Conservation (phyloP, 92 coral and sea anemone genomes). For the Umimayanthus kanabou region DNA sequence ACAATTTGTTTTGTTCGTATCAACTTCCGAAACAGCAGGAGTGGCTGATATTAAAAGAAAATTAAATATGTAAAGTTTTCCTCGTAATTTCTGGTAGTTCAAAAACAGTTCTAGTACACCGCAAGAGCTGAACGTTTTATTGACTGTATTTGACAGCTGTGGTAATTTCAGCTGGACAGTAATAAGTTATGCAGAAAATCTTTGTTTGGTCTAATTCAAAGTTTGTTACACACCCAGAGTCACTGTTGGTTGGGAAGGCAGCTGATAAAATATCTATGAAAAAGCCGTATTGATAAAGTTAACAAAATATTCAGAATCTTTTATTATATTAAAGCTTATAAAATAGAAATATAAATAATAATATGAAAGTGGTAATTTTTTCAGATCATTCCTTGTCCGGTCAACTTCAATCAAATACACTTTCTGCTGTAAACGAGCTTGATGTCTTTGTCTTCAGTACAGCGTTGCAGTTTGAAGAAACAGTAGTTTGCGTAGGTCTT, state of each 20-base stretch:
- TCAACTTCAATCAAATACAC: neutral
- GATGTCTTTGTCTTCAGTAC: conserved; percentile 8
- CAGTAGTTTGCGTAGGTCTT: conserved; percentile 26
- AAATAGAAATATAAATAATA: too few species aligned
- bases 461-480: conserved; percentile 21
- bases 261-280: too few species aligned
- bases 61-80: too few species aligned
- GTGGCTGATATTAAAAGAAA: too few species aligned
- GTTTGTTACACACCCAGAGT: too few species aligned
- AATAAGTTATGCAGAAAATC: too few species aligned
- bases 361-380: too few species aligned
- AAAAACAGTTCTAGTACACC: neutral
- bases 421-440: conserved; percentile 1
- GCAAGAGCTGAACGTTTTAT: neutral
- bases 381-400: neutral
- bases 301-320: neutral
- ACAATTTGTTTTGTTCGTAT: neutral
- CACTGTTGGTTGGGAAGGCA: too few species aligned
- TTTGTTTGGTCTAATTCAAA: too few species aligned
- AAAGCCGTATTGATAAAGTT: too few species aligned
- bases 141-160: too few species aligned
- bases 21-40: neutral
- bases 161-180: too few species aligned
- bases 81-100: neutral
- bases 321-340: neutral